Evolutionary conservation across 1,140 invertebrate genomes (phyloP), one percentile per base, ranked within the genome.

Genomic region (Drosophila sulfurigaster): DNA sequence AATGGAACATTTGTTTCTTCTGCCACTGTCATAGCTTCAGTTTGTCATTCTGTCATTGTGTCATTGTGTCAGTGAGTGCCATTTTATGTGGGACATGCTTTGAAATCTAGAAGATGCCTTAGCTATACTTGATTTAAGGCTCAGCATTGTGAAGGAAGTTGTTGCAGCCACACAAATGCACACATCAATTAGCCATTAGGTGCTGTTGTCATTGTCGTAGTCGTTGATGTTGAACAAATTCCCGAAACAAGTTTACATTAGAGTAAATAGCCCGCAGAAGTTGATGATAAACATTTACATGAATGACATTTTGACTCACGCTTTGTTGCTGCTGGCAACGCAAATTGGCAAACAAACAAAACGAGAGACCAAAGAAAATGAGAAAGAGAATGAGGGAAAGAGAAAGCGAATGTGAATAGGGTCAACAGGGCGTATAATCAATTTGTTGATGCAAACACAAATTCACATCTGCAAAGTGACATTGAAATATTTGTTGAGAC

Each of bases 161-260:
- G 5, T 48, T 46, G 30, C 30, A 63, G 38, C 20, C 59, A 10
- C 41, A 64, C 38, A 63, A 56, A 16, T 56, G 28, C 49, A 74
- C 71, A 69, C 71, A 74, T 74, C 57, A 62, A 74, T 74, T 73
- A 73, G 64, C 16, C 64, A 60, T 62, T 52, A 54, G 57, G 7
- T 52, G 32, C 8, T 15, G 13, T 32, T 66, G 15, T 41, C 30
- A 1, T 28, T 51, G 15, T 25, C 11, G 13, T 32, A 58, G 15
- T 41, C 30, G 2, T 28, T 51, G 25, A 15, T 62, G 51, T 30
- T 46, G 16, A 15, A 11, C 38, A 45, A 28, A 45, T 51, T 72
- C 1, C 67, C 60, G 38, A 67, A 20, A 38, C 38, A 67, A 68
- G 64, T 60, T 46, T 60, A 68, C 13, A 68, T 73, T 13, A 16